Conservation (phyloP, 2,888 invertebrate species). For the Brenthis hecate region DNA sequence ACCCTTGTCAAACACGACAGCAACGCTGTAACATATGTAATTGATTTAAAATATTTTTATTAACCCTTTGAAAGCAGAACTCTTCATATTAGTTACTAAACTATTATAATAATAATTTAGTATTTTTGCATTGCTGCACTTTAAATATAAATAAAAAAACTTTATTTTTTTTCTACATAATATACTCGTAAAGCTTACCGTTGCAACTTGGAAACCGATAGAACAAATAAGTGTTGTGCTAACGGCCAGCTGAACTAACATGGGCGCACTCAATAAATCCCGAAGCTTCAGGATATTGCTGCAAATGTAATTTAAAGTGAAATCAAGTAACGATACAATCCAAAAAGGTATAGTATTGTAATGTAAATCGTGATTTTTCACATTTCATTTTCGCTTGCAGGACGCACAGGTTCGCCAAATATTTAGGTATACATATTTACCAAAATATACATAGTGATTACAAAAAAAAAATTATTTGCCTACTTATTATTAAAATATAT, state of each 20-base stretch:
- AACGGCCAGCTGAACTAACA: conserved; percentile 65
- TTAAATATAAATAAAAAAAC: no score
- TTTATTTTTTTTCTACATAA: not conserved
- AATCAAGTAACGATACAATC: not conserved
- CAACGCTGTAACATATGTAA: conserved; percentile 4
- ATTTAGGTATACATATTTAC: no score
- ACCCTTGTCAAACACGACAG: conserved; percentile 3
- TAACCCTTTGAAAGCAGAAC: no score
- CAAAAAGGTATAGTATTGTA: not conserved
- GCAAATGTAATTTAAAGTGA: conserved; percentile 31
- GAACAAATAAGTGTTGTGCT: conserved; percentile 70
- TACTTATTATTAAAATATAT: not conserved
- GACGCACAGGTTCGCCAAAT: no score
- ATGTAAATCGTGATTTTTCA: no score
- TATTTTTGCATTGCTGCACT: no score
- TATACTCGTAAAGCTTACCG: conserved; percentile 51
- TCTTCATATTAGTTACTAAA: no score
- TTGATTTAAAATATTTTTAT: not conserved
- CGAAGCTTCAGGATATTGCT: conserved; percentile 61
- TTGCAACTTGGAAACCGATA: conserved; percentile 65
- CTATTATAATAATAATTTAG: no score
- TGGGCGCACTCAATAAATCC: conserved; percentile 60
- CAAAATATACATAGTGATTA: no score
- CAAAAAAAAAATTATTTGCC: no score
- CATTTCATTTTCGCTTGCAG: no score